Percentiles rank a stretch among this genome's conserved stretches.
phyloP scores from a whole-genome alignment of 2,888 invertebrate species.

The Andrena bicolor region DNA sequence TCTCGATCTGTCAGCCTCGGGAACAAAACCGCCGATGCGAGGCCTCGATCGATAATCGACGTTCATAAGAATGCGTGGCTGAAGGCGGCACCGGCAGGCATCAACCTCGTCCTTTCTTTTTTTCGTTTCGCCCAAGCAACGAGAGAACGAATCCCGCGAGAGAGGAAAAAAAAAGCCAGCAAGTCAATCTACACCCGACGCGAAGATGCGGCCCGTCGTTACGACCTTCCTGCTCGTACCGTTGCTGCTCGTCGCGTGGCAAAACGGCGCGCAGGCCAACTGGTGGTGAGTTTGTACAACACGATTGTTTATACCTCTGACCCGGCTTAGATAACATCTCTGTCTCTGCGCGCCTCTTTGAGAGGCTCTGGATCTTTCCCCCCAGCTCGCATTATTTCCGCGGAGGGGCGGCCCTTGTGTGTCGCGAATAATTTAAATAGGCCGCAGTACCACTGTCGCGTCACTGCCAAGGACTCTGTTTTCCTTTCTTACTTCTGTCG shows the following conservation, averaged over 20 bases:
- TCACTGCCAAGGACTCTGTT: not conserved
- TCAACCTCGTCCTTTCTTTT: slow-evolving; percentile 42
- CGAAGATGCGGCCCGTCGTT: slow-evolving; percentile 69
- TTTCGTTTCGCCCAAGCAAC: slow-evolving; percentile 18
- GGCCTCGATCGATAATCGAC: slow-evolving; percentile 51
- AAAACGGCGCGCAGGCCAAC: slow-evolving; percentile 81
- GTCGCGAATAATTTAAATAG: slow-evolving; percentile 43
- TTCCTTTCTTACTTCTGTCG: not conserved
- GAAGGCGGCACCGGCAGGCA: slow-evolving; percentile 34
- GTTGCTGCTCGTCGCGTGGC: slow-evolving; percentile 77
- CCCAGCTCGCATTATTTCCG: slow-evolving; percentile 10
- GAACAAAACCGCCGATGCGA: slow-evolving; percentile 52
- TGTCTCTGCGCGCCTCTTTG: slow-evolving; percentile 21
- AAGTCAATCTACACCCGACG: slow-evolving; percentile 25
- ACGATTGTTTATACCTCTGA: slow-evolving; percentile 56
- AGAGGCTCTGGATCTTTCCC: slow-evolving; percentile 5
- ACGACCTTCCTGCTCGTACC: slow-evolving; percentile 66
- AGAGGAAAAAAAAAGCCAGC: slow-evolving; percentile 5
- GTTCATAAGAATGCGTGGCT: slow-evolving; percentile 61
- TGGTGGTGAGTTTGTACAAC: slow-evolving; percentile 82
- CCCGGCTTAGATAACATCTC: slow-evolving; percentile 43
- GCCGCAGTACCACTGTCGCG: slow-evolving; percentile 1
- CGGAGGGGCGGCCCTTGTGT: slow-evolving; percentile 19
- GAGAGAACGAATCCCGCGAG: slow-evolving; percentile 30
- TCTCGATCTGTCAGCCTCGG: slow-evolving; percentile 63